phyloP scores from a whole-genome alignment of 2,113 vertebrate genomes.

The Apeltes quadracus region DNA sequence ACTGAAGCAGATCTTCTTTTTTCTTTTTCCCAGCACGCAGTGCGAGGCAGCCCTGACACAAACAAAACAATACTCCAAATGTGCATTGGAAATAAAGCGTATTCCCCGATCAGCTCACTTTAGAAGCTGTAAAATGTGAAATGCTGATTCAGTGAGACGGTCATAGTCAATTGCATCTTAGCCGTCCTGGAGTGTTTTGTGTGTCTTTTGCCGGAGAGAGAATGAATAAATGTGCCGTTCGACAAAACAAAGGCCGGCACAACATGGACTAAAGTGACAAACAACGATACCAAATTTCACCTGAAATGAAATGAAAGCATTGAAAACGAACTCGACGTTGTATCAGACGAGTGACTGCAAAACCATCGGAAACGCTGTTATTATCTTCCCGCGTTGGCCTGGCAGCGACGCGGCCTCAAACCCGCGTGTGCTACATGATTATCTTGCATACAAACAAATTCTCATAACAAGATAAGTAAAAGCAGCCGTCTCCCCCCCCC shows the following conservation, averaged over 20 bases:
- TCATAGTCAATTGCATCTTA: slow-evolving; percentile 10
- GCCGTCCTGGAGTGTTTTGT: slow-evolving; percentile 12
- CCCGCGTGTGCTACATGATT: slow-evolving; percentile 7
- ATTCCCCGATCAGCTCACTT: neutral
- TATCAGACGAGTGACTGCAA: no score
- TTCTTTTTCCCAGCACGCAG: neutral
- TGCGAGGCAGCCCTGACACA: neutral
- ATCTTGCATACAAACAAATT: slow-evolving; percentile 25
- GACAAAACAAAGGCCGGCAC: slow-evolving; percentile 6
- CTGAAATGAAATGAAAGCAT: neutral
- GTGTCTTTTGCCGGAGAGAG: slow-evolving; percentile 8
- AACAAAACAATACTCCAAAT: neutral
- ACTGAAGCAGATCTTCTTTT: neutral
- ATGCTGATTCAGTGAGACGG: neutral
- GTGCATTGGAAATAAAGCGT: neutral
- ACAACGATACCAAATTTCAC: neutral
- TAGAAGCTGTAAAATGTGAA: neutral
- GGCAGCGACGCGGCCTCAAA: slow-evolving; percentile 13
- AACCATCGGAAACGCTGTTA: neutral
- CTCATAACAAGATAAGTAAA: slow-evolving; percentile 57
- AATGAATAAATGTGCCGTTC: slow-evolving; percentile 20
- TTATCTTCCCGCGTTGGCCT: neutral
- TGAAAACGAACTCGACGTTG: neutral
- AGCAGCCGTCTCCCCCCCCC: slow-evolving; percentile 49
- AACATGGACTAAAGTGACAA: slow-evolving; percentile 25